Evolutionary conservation across 1,140 invertebrate genomes (phyloP), one percentile per base, ranked within the genome.

Genomic region (Hesperophylax magnus): DNA sequence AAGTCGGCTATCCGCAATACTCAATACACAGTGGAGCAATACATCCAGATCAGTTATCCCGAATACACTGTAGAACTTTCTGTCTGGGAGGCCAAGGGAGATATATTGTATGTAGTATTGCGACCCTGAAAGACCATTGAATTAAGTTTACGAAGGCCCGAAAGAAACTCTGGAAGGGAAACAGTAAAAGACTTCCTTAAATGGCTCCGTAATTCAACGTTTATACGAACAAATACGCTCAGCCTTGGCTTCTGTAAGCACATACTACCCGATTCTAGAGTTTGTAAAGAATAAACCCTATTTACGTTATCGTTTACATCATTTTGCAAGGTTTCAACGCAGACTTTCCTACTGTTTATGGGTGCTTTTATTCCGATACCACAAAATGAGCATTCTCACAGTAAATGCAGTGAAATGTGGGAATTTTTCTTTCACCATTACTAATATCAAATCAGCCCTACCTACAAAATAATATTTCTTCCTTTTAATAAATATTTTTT

Each of bases 141-240:
- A 72, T 72, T 72, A 72, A 72, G 69, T 72, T 72, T 72, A 72
- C 69, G 52, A 15, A 72, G 6, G 47, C 69, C 69, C 24, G 22
- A 72, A 72, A 72, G 69, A 72, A 72, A 72, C 53, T 72, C 69
- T 52, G 53, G 52, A 52, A 72, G 69, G 69, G 22, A 72, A 72
- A 72, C 52, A 54, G 47, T 72, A 72, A 72, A 72, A 54, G 69
- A 72, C 69, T 72, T 72, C 52, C 69, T 54, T 72, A 72, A 72
- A 72, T 72, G 69, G 34, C 52, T 54, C 69, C 15, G 69, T 72
- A 72, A 72, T 72, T 72, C 69, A 72, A 53, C 69, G 47, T 72
- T 72, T 72, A 72, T 72, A 72, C 47, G 69, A 27, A 72, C 69
- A 72, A 54, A 72, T 54, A 72, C 69, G 18, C 27, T 72, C 69